Evolutionary conservation across 2,888 invertebrate genomes (phyloP).

Genomic region (Galerucella pusilla): DNA sequence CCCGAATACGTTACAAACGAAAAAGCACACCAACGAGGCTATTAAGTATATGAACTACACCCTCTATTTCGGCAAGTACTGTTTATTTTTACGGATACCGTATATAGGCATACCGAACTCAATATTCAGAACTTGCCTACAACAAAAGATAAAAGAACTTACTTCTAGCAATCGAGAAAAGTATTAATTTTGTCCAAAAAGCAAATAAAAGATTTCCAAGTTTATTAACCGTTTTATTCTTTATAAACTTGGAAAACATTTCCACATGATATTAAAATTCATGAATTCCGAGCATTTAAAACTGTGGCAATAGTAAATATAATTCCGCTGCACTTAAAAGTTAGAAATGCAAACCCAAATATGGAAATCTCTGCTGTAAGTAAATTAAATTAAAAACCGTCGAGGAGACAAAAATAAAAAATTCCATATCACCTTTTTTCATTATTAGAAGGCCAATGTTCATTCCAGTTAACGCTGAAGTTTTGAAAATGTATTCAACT

Average conservation of each 20-base stretch:
- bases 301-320: not conserved
- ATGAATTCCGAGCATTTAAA: not conserved
- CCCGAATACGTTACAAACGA: no score
- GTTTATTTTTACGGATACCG: no score
- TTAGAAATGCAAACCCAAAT: constrained; percentile 2
- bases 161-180: no score
- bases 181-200: not conserved
- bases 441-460: constrained; percentile 7
- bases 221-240: not conserved
- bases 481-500: no score
- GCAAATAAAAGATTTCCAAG: not conserved
- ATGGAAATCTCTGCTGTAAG: constrained; percentile 6
- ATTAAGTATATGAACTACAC: no score
- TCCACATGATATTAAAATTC: not conserved
- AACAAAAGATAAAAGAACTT: no score
- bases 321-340: constrained; percentile 3
- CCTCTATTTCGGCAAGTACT: no score
- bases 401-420: not conserved
- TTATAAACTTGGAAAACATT: not conserved
- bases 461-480: not conserved
- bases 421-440: not conserved
- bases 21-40: no score
- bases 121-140: no score
- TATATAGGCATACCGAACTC: no score
- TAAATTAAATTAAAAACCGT: constrained; percentile 15